These are phyloP conservation scores for Eupristina koningsbergeri DNA, from an alignment of 1,140 invertebrate genomes.

Conservation along the genomic window DNA sequence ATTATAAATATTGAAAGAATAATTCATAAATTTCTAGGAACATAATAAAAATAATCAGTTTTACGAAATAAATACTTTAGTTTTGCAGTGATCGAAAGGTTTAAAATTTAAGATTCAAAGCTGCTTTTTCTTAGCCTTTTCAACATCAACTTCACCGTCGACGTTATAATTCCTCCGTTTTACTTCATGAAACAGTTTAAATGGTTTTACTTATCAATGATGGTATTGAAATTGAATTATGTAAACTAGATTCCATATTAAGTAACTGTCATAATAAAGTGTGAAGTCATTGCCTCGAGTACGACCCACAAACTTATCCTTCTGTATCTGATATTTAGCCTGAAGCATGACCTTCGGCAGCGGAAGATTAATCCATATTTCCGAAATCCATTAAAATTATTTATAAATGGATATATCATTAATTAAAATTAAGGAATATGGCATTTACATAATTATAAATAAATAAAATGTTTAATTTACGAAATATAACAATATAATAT, in stretches of 20 bases:
- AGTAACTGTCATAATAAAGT: constrained; percentile 58
- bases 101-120: neutral
- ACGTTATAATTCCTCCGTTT: neutral
- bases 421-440: no score
- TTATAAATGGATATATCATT: no score
- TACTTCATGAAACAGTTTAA: constrained; percentile 37
- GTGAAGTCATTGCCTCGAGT: neutral
- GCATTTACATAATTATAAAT: no score
- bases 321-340: neutral
- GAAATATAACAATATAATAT: no score
- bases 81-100: neutral
- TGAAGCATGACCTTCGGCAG: neutral
- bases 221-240: constrained; percentile 64
- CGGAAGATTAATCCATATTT: neutral
- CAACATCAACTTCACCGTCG: neutral
- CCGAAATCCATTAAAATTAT: no score
- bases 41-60: no score
- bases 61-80: neutral
- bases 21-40: no score
- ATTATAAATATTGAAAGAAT: no score
- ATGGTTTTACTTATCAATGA: constrained; percentile 58
- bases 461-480: no score
- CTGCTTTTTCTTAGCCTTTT: neutral
- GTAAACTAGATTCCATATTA: constrained; percentile 63
- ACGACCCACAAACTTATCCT: neutral